Percentiles rank a stretch among this genome's conserved stretches.
Evolutionary conservation across 2,113 vertebrate species (phyloP).

Genomic region (Martes martes): DNA sequence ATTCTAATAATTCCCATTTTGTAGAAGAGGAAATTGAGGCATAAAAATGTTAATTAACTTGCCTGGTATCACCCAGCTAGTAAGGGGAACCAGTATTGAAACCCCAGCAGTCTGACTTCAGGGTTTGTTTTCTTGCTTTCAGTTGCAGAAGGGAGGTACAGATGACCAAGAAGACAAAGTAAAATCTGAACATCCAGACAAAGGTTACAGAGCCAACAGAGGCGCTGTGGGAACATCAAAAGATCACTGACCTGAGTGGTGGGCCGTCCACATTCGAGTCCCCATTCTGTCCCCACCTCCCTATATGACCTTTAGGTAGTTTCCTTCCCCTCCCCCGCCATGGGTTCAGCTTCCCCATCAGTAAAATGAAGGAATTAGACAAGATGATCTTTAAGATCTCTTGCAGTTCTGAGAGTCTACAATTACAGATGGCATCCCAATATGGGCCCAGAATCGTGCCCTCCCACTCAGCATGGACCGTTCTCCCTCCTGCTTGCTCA

Average conservation of each 20-base stretch:
- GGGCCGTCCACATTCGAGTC: not conserved
- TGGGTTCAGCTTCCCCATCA: constrained; percentile 33
- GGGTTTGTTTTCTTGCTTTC: not conserved
- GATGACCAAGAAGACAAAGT: not conserved
- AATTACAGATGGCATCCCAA: constrained; percentile 73
- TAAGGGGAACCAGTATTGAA: not conserved
- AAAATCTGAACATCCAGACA: not conserved
- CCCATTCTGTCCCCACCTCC: not conserved
- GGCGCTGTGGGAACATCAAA: not conserved
- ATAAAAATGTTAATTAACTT: not conserved
- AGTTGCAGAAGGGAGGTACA: not conserved
- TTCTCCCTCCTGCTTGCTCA: constrained; percentile 15
- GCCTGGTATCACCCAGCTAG: not conserved
- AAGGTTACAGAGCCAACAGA: not conserved
- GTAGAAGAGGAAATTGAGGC: not conserved
- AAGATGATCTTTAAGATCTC: constrained; percentile 55
- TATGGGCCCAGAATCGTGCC: constrained; percentile 47
- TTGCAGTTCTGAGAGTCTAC: constrained; percentile 27
- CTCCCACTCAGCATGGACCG: constrained; percentile 63
- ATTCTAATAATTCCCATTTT: not conserved
- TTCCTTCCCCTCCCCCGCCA: not conserved
- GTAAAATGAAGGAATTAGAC: constrained; percentile 47
- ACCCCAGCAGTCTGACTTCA: not conserved
- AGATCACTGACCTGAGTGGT: not conserved
- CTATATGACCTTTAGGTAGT: constrained; percentile 6